Conservation (phyloP, 2,113 vertebrate species). For the Verasper variegatus region DNA sequence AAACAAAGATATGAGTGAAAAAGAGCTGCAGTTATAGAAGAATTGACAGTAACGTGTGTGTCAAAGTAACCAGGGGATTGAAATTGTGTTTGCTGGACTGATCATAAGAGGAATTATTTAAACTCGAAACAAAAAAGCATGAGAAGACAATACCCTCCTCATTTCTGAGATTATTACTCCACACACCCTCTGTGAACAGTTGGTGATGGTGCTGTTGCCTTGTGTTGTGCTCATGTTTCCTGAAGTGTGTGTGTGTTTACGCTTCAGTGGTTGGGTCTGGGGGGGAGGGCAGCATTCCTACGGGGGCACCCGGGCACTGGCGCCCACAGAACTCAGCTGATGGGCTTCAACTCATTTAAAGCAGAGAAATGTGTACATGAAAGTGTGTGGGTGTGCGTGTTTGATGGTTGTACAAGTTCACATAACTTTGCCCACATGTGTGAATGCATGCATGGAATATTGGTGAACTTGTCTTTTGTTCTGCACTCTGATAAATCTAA, state of each 20-base stretch:
- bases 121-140: not conserved
- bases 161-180: not conserved
- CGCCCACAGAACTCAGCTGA: slow-evolving; percentile 7
- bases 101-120: not conserved
- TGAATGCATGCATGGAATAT: too few relatives aligned
- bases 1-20: too few relatives aligned
- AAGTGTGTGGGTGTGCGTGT: not conserved
- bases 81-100: not conserved
- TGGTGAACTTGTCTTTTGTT: too few relatives aligned
- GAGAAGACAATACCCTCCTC: not conserved
- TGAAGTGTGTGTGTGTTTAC: slow-evolving; percentile 19
- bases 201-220: slow-evolving; percentile 6
- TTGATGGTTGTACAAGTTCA: too few relatives aligned
- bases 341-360: slow-evolving; percentile 2
- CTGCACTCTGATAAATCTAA: too few relatives aligned
- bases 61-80: too few relatives aligned
- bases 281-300: slow-evolving; percentile 42
- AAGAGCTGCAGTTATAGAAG: not conserved
- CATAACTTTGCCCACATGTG: too few relatives aligned
- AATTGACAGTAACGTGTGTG: not conserved
- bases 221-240: slow-evolving; percentile 18
- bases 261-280: not conserved
- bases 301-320: slow-evolving; percentile 20
- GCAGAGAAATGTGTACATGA: not conserved
- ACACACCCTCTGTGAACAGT: not conserved